Base-by-base conservation (phyloP, 2,797 vertebrate species). In the Sebastes jordani region DNA sequence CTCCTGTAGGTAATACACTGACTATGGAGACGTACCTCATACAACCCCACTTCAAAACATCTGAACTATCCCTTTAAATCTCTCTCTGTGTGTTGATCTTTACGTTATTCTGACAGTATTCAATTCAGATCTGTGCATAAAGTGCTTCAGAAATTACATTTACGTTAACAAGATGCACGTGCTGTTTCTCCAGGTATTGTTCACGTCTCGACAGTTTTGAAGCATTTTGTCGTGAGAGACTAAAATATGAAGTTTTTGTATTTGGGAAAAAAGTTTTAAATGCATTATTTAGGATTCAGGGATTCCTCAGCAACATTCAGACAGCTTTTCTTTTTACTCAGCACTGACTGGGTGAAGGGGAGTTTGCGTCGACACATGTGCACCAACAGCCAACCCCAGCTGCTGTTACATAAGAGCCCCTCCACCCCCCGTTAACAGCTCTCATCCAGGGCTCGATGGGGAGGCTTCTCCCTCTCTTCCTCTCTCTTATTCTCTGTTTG, bases 381-480 rank as follows among this genome's bases (percentile, higher is more conserved):
- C 63, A 29, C 20, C 4, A 9, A 62, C 71, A 66, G 81, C 75
- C 74, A 81, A 56, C 71, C 77, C 71, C 85, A 87, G 91, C 85
- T 88, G 85, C 82, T 34, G 76, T 93, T 92, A 92, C 61, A 81
- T 13, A 94, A 93, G 62, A 16, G 1, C 55, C 2, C 22, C 22
- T 22, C 22, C 22, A 22, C 22, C 22, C 22, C 30, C 38, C 23
- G 11, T 63, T 68, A n/a, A 9, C 67, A 73, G 77, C 83, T 66
- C 82, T 61, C 76, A 83, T 89, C 76, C 66, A 69, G 80, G 72
- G 23, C 81, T 67, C 63, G 25, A 72, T 14, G 74, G 77, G 78
- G 83, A 70, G 70, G 76, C 67, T 72, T 78, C 77, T 27, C 72
- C 8, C 32, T 34, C 32, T 34, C 34, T 34, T 11, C 34, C 23